Base-by-base conservation (phyloP, 1,140 invertebrate species). In the Mesaphorura yosii region DNA sequence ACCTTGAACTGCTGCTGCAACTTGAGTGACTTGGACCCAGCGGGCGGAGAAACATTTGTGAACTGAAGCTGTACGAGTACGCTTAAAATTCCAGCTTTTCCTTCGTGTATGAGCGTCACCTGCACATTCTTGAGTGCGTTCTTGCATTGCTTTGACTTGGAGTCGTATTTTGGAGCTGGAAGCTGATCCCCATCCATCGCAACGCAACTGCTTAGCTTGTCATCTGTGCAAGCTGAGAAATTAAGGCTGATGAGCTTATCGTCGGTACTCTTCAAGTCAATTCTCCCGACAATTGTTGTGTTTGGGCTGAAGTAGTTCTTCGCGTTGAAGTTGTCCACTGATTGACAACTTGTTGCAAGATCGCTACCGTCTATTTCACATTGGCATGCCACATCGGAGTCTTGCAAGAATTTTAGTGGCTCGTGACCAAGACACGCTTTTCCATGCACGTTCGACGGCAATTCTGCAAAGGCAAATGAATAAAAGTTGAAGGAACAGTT, bases 21-120 rank as follows among this genome's bases (percentile, higher is more conserved):
- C 26, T 70, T 58, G 67, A 79, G 76, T 46, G 66, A 58, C 60
- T 76, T 72, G 49, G 68, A 31, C 5, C 55, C 50, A 49, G 64
- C 27, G 10, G 54, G 37, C 48, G 64, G 51, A 31, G 67, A 65
- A 41, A 72, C 48, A 55, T 75, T 75, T 22, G 57, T 64, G 25
- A 77, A 56, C 41, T 65, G 53, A 29, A 74, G 68, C 55, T 72
- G 68, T 17, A 72, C 57, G 22, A 72, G 58, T 26, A 75, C 64
- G 37, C 67, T 67, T 2, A 61, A 59, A 22, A 79, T 70, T 3
- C 79, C 79, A 20, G 66, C 57, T 2, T 73, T 73, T 10, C 78
- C 78, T 61, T 79, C 77, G 55, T 80, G 78, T 55, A 65, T 59
- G 55, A 81, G 66, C 15, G 68, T 58, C 49, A 76, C 78, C 57